Evolutionary conservation across 2,888 invertebrate species (phyloP), one percentile per base, ranked within the genome.

Genomic region (Sphinx pinastri): DNA sequence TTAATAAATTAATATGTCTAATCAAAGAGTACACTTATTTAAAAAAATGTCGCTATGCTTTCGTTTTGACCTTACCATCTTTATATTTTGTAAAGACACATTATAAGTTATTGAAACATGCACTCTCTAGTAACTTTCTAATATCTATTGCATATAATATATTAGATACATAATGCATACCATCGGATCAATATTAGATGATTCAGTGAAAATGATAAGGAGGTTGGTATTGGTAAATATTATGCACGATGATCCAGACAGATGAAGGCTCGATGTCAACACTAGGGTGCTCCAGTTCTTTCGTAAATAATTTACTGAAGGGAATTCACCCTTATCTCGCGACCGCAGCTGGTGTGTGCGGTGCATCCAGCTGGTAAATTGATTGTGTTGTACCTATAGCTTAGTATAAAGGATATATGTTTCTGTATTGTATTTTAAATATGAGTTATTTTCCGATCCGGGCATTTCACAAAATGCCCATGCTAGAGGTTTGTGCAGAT

Each of bases 241-340:
- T 38, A 38, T 38, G 38, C 10, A 38, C 45, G 38, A 59, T n/a
- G 38, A 59, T 59, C 7, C 13, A n/a, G 59, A n/a, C 59, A 38
- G 14, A 6, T 59, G n/a, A 14, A 5, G 38, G 45, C n/a, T 7
- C 14, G 14, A 7, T 38, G 6, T 10, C 16, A 47, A 16, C 45
- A 16, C 12, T 60, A 5, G 16, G 16, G 1, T 19, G 49, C 63
- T 63, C 63, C 49, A 63, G 16, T 63, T 49, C 13, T 38, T 13
- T 49, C 5, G 25, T 69, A 47, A 19, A 54, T 69, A 63, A 63
- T 54, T 69, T 54, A 19, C 54, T 47, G 60, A n/a, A 38, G 55
- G 54, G 31, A 69, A 69, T 58, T 71, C 55, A 73, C 74, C 63
- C 68, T 77, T 76, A 77, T 77, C 78, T 70, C 16, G 38, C 5